phyloP scores from a whole-genome alignment of 2,113 vertebrate genomes.

The Chaetorhynchus papuensis region DNA sequence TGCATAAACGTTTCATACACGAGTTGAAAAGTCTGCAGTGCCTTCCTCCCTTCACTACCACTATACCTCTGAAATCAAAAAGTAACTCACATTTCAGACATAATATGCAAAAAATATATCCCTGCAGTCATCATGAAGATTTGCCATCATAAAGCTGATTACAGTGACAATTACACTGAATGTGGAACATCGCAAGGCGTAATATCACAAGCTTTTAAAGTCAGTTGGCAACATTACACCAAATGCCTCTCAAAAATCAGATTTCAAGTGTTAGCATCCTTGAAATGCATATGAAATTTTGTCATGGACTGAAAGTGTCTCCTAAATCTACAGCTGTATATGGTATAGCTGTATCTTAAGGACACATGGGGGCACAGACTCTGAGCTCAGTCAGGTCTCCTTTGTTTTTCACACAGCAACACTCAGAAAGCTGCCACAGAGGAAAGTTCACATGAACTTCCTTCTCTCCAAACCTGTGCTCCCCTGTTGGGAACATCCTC shows the following conservation, averaged over 20 bases:
- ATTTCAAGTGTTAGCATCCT: neutral
- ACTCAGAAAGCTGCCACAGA: neutral
- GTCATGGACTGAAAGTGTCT: neutral
- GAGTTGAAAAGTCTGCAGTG: neutral
- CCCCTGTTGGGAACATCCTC: neutral
- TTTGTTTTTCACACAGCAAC: neutral
- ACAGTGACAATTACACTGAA: conserved; percentile 1
- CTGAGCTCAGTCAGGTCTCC: neutral
- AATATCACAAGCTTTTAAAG: conserved; percentile 4
- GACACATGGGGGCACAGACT: neutral
- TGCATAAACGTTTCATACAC: neutral
- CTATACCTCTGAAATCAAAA: neutral
- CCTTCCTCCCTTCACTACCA: neutral
- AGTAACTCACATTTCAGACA: neutral
- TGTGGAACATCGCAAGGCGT: neutral
- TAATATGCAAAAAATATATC: neutral
- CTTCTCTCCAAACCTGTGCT: neutral
- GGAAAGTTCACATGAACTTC: neutral
- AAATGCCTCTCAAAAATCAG: neutral
- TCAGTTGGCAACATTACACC: neutral
- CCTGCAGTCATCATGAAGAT: neutral
- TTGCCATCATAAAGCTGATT: conserved; percentile 28
- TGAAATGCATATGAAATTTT: neutral
- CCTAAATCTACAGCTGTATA: neutral
- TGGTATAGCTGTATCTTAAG: neutral